Conservation (phyloP, 2,888 invertebrate species). For the Mamestra brassicae region DNA sequence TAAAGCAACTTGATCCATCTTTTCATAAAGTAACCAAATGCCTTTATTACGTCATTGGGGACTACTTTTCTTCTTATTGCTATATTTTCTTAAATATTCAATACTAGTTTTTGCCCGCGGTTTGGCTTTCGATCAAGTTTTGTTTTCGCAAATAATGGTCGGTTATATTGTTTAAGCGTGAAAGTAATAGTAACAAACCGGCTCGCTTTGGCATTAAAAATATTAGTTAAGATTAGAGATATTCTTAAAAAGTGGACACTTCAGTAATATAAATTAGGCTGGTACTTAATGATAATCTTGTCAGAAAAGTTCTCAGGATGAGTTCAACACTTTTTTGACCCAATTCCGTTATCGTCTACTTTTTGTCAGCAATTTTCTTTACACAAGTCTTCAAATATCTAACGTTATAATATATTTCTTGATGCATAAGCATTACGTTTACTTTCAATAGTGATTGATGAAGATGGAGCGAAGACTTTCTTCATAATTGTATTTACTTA, state of each 20-base stretch:
- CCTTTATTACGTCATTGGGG: neutral
- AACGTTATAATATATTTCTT: conserved; percentile 11
- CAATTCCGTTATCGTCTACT: neutral
- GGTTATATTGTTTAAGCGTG: no score
- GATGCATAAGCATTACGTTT: conserved; percentile 35
- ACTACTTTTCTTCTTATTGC: neutral
- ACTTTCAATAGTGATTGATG: conserved; percentile 55
- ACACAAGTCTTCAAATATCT: neutral
- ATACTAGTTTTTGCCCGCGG: no score
- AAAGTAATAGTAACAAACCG: no score
- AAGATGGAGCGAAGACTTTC: conserved; percentile 43
- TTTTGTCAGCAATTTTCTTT: neutral
- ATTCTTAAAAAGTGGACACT: no score
- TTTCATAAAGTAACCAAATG: conserved; percentile 21
- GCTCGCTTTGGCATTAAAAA: no score
- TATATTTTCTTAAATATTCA: no score
- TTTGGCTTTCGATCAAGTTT: no score
- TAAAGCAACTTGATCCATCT: conserved; percentile 22
- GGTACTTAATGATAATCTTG: no score
- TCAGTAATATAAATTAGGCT: no score
- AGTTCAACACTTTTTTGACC: neutral
- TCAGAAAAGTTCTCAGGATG: neutral
- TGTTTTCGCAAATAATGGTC: no score
- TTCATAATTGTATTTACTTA: conserved; percentile 44
- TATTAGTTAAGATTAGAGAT: no score